A percentile compares a stretch with the other conserved stretches of the same genome.
phyloP scores from a whole-genome alignment of 2,888 invertebrate genomes.

The Orchestes rusci region DNA sequence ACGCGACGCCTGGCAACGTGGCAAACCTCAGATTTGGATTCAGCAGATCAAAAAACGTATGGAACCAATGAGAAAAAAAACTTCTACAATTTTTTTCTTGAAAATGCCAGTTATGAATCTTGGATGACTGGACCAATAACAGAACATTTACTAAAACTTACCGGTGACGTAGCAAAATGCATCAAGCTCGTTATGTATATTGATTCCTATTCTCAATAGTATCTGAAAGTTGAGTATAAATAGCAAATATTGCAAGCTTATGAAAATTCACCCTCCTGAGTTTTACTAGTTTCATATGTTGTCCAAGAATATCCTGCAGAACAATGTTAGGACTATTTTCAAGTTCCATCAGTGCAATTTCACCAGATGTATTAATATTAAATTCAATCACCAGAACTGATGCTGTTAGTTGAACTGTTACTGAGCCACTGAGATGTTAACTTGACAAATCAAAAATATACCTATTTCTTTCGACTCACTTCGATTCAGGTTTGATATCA shows the following conservation, averaged over 20 bases:
- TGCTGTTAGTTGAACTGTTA: conserved; percentile 50
- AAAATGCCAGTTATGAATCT: no score
- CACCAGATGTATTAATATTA: conserved; percentile 45
- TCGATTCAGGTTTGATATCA: conserved; percentile 67
- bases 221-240: no score
- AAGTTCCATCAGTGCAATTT: conserved; percentile 44
- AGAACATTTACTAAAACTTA: no score
- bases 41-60: no score
- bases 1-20: no score
- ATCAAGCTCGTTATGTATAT: conserved; percentile 76
- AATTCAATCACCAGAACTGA: conserved; percentile 52
- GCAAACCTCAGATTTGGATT: no score
- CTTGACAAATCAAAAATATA: no score
- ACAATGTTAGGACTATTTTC: conserved; percentile 59
- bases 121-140: no score
- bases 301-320: conserved; percentile 52
- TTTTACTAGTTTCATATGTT: conserved; percentile 52
- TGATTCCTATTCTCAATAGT: conserved; percentile 58
- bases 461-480: conserved; percentile 41
- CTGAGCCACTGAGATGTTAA: conserved; percentile 48
- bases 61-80: no score
- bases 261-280: conserved; percentile 60
- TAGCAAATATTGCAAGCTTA: no score
- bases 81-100: no score
- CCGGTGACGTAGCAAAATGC: conserved; percentile 64